Evolutionary conservation across 2,797 vertebrate genomes (phyloP).

Genomic region (Clarias fuscus): DNA sequence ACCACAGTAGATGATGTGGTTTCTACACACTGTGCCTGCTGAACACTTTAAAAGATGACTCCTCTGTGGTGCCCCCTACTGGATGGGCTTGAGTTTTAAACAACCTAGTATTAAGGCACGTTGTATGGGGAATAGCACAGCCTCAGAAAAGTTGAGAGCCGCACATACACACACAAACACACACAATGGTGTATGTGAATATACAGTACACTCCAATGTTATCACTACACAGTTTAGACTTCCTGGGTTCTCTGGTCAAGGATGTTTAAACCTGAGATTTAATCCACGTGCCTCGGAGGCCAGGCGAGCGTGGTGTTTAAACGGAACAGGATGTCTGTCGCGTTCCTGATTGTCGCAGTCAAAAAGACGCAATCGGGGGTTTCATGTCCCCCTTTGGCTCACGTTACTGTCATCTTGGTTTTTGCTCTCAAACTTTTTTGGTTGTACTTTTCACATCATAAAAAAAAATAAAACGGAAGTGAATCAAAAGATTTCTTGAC

Average conservation of each 20-base stretch:
- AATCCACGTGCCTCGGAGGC: constrained; percentile 36
- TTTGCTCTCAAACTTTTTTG: constrained; percentile 72
- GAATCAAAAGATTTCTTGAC: constrained; percentile 73
- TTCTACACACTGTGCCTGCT: constrained; percentile 21
- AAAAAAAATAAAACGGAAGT: constrained; percentile 79
- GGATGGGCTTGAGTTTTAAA: constrained; percentile 22
- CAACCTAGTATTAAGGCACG: constrained; percentile 41
- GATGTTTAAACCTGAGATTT: constrained; percentile 38
- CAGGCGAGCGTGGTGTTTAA: constrained; percentile 60
- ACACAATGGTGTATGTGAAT: constrained; percentile 46
- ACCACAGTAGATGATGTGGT: constrained; percentile 25
- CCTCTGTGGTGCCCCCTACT: constrained; percentile 22
- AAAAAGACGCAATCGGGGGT: constrained; percentile 55
- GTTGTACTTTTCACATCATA: constrained; percentile 83
- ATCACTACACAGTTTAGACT: constrained; percentile 31
- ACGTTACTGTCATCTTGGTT: constrained; percentile 79
- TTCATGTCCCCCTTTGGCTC: constrained; percentile 67
- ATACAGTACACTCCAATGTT: constrained; percentile 48
- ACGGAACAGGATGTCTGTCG: constrained; percentile 49
- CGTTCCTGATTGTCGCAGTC: constrained; percentile 38
- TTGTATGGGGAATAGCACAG: constrained; percentile 55
- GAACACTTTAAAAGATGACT: constrained; percentile 33
- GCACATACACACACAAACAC: constrained; percentile 42
- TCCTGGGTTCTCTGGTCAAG: constrained; percentile 20
- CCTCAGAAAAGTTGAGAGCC: constrained; percentile 66